Evolutionary conservation across 1,140 invertebrate species (phyloP), one percentile per base, ranked within the genome.

Genomic region (Cardiocondyla obscurior): DNA sequence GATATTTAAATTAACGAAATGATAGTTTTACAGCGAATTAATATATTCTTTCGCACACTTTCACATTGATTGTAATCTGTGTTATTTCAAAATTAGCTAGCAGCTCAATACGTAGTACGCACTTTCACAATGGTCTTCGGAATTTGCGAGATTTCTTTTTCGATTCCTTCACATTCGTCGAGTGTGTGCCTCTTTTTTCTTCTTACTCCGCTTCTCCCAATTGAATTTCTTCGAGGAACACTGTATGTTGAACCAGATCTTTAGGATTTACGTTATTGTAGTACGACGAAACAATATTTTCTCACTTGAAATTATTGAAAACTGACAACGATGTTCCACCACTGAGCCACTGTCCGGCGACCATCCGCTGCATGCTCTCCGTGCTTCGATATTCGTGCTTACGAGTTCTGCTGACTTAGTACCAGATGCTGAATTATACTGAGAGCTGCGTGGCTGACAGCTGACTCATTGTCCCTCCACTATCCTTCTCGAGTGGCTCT

Each of bases 401-500:
- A 62, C 30, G 58, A 62, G 58, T 60, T 60, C 30, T 28, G 33
- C 25, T 62, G 19, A 39, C 58, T 62, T 25, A 62, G 33, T 62
- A 22, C 10, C 58, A 42, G 58, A 33, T n/a, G 36, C 58, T 25
- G 58, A 58, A 58, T 58, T 33, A 58, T 8, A 58, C 33, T 62
- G 58, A 33, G 33, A 62, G 36, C n/a, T 42, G 33, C 33, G 58
- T 22, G 4, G 10, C 36, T 42, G 10, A 62, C 58, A 62, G 58
- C 58, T 62, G 58, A 62, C 58, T 62, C 58, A 62, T 62, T 62
- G 58, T 62, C 19, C 58, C 1, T 10, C 19, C 8, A 42, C 58
- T 42, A 19, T 67, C 25, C 14, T 49, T 67, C 64, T 49, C 14
- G 3, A 8, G 25, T 28, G 22, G 5, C n/a, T 25, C 25, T 85